Percentiles rank a stretch among this genome's conserved stretches.
Conservation (phyloP, 2,113 vertebrate species). For the Etheostoma cragini region DNA sequence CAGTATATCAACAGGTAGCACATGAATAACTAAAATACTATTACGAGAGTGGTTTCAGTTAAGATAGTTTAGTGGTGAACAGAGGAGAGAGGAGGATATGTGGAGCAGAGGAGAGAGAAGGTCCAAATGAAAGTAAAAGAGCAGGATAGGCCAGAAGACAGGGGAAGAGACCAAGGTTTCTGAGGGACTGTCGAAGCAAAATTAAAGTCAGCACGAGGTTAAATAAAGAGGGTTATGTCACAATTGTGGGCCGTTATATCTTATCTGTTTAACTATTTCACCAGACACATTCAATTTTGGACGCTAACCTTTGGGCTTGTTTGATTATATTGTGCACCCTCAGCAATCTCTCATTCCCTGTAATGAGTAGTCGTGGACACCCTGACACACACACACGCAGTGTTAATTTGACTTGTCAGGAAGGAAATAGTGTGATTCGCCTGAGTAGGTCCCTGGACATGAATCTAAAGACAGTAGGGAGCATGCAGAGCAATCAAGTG, state of each 20-base stretch:
- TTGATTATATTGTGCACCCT: constrained; percentile 65
- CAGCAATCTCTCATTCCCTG: constrained; percentile 54
- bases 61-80: neutral
- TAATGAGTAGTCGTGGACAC: constrained; percentile 43
- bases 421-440: constrained; percentile 79
- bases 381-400: constrained; percentile 15
- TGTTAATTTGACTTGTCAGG: constrained; percentile 78
- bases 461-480: constrained; percentile 82
- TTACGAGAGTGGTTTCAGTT: neutral
- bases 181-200: constrained; percentile 30
- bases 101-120: neutral
- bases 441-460: constrained; percentile 81
- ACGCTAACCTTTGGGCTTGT: constrained; percentile 58
- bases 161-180: neutral
- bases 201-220: constrained; percentile 49
- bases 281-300: constrained; percentile 15
- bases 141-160: constrained; percentile 15
- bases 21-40: neutral
- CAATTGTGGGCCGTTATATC: constrained; percentile 37
- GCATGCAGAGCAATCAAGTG: constrained; percentile 82
- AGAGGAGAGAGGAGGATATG: neutral
- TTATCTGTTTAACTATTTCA: constrained; percentile 40
- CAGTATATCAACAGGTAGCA: constrained; percentile 17
- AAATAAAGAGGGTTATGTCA: constrained; percentile 51
- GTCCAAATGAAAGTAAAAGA: neutral